Conservation (phyloP, 2,113 vertebrate genomes). For the Hydropotes inermis region DNA sequence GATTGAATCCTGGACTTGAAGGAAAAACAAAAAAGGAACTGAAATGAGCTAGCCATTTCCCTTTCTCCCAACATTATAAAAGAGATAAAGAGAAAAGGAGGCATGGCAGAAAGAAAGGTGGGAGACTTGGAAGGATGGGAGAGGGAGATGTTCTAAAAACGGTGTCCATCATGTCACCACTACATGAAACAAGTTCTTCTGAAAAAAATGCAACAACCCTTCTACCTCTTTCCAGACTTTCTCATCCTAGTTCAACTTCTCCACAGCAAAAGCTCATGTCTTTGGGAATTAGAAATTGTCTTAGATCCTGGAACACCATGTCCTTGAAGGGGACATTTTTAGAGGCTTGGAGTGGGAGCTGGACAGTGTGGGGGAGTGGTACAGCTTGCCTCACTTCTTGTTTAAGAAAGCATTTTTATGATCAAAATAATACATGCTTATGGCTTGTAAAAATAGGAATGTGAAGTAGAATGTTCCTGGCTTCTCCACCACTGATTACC, state of each 20-base stretch:
- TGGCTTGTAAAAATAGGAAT: slow-evolving; percentile 21
- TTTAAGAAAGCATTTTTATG: slow-evolving; percentile 26
- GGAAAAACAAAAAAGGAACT: background rate
- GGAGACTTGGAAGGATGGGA: background rate
- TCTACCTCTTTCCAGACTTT: background rate
- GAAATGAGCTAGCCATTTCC: background rate
- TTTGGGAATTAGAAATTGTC: background rate
- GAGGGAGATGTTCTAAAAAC: background rate
- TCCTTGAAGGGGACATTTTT: slow-evolving; percentile 31
- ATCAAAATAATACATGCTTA: slow-evolving; percentile 28
- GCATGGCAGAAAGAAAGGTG: background rate
- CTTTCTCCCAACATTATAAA: background rate
- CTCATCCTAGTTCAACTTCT: background rate
- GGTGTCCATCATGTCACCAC: background rate
- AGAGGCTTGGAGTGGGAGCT: background rate
- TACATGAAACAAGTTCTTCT: background rate
- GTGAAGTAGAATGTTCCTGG: background rate
- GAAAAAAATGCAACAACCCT: background rate
- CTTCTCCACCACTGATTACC: background rate
- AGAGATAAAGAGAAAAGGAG: background rate
- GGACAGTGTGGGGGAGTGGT: background rate
- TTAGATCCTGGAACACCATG: background rate
- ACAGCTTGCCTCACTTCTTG: background rate
- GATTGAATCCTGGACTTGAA: background rate
- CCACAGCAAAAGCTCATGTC: background rate